Evolutionary conservation across 2,888 invertebrate species (phyloP).

Genomic region (Polymixis flavicincta): DNA sequence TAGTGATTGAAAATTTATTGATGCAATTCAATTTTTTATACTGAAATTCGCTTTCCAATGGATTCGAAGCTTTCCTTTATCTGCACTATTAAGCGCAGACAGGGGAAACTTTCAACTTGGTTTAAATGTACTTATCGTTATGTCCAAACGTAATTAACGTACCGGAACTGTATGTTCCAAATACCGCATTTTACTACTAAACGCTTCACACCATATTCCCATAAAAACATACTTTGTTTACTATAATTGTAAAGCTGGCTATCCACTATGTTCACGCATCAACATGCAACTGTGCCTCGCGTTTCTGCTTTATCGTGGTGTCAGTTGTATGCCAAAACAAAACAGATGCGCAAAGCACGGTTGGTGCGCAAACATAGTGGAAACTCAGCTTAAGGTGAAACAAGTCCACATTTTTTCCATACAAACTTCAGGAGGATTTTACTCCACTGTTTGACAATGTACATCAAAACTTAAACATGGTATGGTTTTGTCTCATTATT

Average conservation of each 20-base stretch:
- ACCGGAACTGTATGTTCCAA: not conserved
- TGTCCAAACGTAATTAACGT: not conserved
- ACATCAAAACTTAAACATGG: too few relatives aligned
- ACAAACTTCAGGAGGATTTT: too few relatives aligned
- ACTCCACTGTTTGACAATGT: too few relatives aligned
- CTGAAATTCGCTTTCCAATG: conserved; percentile 1
- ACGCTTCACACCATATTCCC: not conserved
- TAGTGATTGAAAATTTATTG: not conserved
- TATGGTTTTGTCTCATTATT: too few relatives aligned
- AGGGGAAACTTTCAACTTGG: too few relatives aligned
- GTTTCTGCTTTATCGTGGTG: not conserved
- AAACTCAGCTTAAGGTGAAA: not conserved
- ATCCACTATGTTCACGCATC: not conserved
- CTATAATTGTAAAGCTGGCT: conserved; percentile 29
- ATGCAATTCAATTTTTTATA: conserved; percentile 10
- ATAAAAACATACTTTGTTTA: conserved; percentile 38
- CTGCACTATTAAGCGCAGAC: too few relatives aligned
- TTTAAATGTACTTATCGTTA: too few relatives aligned
- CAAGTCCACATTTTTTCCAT: too few relatives aligned
- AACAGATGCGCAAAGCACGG: not conserved
- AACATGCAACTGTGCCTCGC: not conserved
- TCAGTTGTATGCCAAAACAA: not conserved
- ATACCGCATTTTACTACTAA: conserved; percentile 31
- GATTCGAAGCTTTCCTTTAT: not conserved
- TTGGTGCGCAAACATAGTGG: not conserved